Base-by-base conservation (phyloP, 2,888 invertebrate genomes). In the Nymphalis urticae region DNA sequence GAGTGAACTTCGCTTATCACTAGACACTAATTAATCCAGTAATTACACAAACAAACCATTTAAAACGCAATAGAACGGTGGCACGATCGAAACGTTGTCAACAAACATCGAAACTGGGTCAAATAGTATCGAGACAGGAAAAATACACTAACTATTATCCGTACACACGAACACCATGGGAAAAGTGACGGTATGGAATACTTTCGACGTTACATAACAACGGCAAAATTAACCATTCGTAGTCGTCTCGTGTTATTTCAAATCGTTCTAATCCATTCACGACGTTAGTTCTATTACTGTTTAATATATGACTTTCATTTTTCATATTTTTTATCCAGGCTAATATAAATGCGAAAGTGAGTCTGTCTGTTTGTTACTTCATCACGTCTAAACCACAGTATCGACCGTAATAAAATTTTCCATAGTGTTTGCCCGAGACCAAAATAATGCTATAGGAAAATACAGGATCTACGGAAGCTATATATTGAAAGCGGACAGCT, bases 151-250 rank as follows among this genome's bases (percentile, higher is more conserved):
- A 66, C 67, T 68, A 32, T 58, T 51, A 42, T 4, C 42, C 13
- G 68, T 66, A 71, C 71, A 74, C 69, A 69, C 62, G 69, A 64
- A 69, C 73, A 61, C 70, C 71, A 73, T 75, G 72, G 72, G 70
- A 76, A 75, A 74, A 70, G 69, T 65, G 63, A 62, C 42, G 42
- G 13, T 13, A 42, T 72, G 72, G 71, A 72, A 75, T 74, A 79
- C 78, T 80, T 79, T 80, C 76, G 74, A 77, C 69, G 76, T 80
- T 77, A 74, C 58, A 68, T 72, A 75, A 53, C 32, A 42, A 75
- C 53, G 27, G n/a, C 32, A 58, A 42, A 19, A 48, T 63, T 21
- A 70, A 60, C 64, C 62, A 66, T 66, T 56, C 32, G 27, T 2
- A 36, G 53, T 61, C 64, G 70, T 62, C 70, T 62, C 16, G 66